Conservation (phyloP, 2,888 invertebrate species). For the Mythimna impura region DNA sequence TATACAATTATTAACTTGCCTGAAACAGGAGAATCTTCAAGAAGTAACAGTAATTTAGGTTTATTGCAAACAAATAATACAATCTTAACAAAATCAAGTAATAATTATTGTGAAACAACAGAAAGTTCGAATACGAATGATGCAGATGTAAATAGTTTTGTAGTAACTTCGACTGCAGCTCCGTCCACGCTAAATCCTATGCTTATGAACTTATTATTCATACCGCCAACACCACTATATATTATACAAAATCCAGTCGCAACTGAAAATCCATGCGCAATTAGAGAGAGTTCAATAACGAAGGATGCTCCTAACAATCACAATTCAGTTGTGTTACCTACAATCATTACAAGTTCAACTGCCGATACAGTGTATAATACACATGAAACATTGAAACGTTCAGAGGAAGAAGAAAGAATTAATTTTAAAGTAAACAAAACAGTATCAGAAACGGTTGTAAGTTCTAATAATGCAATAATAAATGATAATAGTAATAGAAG, state of each 20-base stretch:
- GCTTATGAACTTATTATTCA: not conserved
- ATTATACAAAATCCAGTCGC: not conserved
- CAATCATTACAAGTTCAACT: not conserved
- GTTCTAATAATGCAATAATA: not conserved
- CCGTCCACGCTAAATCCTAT: not conserved
- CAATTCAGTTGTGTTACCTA: not conserved
- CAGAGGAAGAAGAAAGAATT: not conserved
- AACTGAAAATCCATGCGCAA: constrained; percentile 13
- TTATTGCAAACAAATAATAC: constrained; percentile 7
- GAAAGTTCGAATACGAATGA: not conserved
- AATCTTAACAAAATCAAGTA: not conserved
- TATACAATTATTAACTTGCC: not conserved
- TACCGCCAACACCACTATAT: not conserved
- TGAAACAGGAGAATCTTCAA: not conserved
- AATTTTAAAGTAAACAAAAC: constrained; percentile 1
- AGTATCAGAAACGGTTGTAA: constrained; percentile 13
- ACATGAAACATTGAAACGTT: not conserved
- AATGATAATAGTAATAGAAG: not conserved
- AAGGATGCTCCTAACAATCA: constrained; percentile 4
- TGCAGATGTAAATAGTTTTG: not conserved
- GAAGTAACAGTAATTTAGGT: constrained; percentile 1
- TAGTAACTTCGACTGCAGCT: not conserved
- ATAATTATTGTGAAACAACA: not conserved
- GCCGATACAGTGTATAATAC: not conserved
- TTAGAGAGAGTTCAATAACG: not conserved